Base-by-base conservation (phyloP, 35 echinoderm and acorn worm genomes). In the Hemicentrotus pulcherrimus region DNA sequence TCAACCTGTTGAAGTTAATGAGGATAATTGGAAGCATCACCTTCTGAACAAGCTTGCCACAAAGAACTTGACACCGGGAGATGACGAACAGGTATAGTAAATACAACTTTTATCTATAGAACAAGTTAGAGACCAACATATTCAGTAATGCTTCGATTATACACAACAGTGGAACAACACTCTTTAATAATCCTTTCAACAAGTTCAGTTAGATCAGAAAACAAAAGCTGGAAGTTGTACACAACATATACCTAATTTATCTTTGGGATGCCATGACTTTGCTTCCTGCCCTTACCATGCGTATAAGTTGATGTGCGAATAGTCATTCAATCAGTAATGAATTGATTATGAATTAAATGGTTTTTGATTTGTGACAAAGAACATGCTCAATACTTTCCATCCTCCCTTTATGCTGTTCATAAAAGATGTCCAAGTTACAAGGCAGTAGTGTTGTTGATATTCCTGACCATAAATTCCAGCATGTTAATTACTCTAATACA, bases 21-120 rank as follows among this genome's bases (percentile, higher is more conserved):
- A 93, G 12, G 91, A 93, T 11, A 93, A 93, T 47, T 93, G 91
- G 91, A 93, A 47, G 91, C 91, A 52, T 2, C 91, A 93, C 48
- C 45, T 93, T 3, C 48, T 93, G 91, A 47, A 1, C 91, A 93
- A 58, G n/a, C 28, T 93, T 32, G 91, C 45, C 45, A 55, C 35
- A 33, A 93, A 93, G 91, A 93, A 93, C 24, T 78, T 90, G 48
- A 58, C 19, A 93, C 30, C 88, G 31, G 91, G 16, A n/a, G 46
- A 93, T 58, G 91, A 31, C 16, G 46, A 93, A 48, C 91, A 93
- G 91, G 91, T 58, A 93, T 0, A 47, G 48, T 93, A 47, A 55
- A 55, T 55, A 10, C 50, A 55, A 13, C 15, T 14, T 55, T 15
- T 55, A 55, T 2, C 10, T 55, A 55, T 55, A 12, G 50, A 55